Conservation (phyloP, 2,797 vertebrate genomes). For the Gadopsis bispinosus region DNA sequence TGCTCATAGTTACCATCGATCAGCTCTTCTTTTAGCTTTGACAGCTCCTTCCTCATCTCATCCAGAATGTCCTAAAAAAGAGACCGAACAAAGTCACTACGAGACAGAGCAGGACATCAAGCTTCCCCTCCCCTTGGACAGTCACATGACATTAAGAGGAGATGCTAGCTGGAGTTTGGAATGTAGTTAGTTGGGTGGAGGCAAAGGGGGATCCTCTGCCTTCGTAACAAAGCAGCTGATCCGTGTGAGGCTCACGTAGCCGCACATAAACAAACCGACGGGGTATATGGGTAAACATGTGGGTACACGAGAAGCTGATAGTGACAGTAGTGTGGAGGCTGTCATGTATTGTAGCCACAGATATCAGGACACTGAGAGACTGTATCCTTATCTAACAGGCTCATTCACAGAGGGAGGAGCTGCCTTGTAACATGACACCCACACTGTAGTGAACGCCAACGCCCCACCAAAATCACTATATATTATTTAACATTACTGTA, state of each 20-base stretch:
- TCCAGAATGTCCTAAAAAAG: slow-evolving; percentile 94
- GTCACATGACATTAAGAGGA: slow-evolving; percentile 17
- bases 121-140: neutral
- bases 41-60: slow-evolving; percentile 99
- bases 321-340: neutral
- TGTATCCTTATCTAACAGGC: slow-evolving; percentile 67
- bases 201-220: slow-evolving; percentile 1
- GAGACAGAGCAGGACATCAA: neutral
- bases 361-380: slow-evolving; percentile 51
- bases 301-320: neutral
- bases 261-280: slow-evolving; percentile 13
- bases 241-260: neutral
- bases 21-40: slow-evolving; percentile 98
- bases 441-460: neutral
- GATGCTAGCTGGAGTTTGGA: neutral
- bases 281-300: neutral
- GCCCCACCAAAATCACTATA: neutral
- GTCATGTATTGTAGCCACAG: slow-evolving; percentile 43
- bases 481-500: neutral
- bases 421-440: slow-evolving; percentile 45
- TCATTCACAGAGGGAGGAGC: slow-evolving; percentile 68
- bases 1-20: slow-evolving; percentile 91
- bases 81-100: slow-evolving; percentile 16
- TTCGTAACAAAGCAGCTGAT: slow-evolving; percentile 36
- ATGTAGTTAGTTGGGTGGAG: neutral